A percentile compares a stretch with the other conserved stretches of the same genome.
Evolutionary conservation across 1,140 invertebrate species (phyloP).

Genomic region (Tetramorium simillimum): DNA sequence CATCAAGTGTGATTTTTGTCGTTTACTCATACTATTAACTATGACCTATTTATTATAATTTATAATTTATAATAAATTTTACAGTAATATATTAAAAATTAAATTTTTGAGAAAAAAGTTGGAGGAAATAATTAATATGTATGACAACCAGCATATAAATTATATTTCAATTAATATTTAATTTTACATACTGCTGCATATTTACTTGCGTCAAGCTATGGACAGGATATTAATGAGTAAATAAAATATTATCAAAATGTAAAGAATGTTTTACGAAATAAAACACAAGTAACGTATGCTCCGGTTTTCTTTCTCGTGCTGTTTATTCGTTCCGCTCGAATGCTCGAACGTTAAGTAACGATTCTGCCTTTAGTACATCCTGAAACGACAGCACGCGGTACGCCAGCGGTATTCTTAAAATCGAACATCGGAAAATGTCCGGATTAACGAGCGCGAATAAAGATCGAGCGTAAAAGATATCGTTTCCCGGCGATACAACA

Average conservation of each 20-base stretch:
- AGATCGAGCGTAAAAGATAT: slow-evolving; percentile 38
- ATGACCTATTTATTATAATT: background rate
- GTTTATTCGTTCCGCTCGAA: background rate
- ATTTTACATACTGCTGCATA: background rate
- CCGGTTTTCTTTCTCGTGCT: background rate
- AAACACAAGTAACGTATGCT: background rate
- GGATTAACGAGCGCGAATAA: slow-evolving; percentile 46
- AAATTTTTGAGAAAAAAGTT: background rate
- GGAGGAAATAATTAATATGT: background rate
- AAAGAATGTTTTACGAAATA: background rate
- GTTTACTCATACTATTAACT: background rate
- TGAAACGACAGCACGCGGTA: background rate
- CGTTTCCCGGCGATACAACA: background rate
- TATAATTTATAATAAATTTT: slow-evolving; percentile 9
- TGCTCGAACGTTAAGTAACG: background rate
- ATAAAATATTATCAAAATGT: background rate
- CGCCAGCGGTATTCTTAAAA: slow-evolving; percentile 12
- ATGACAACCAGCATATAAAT: background rate
- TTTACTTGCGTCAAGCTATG: background rate
- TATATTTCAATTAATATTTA: slow-evolving; percentile 5
- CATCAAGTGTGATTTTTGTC: background rate
- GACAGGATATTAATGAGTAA: background rate
- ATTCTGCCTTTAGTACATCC: background rate
- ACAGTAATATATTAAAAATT: background rate
- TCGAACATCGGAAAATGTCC: background rate